Base-by-base conservation (phyloP, 1,140 invertebrate genomes). In the Drosophila watanabei region DNA sequence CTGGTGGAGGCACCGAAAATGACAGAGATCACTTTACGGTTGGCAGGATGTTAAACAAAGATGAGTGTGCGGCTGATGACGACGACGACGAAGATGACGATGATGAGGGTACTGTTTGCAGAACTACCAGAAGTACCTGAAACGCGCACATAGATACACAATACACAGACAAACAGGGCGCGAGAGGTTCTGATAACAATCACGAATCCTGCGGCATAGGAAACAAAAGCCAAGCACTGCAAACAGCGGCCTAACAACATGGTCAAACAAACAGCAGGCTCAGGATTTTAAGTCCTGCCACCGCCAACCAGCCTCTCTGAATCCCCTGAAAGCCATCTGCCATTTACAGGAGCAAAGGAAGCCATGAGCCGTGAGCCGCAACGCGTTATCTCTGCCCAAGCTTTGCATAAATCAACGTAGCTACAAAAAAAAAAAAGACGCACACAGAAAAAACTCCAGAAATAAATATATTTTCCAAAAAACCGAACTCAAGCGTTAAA, bases 401-500 rank as follows among this genome's bases (percentile, higher is more conserved):
- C 80, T 88, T 88, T 88, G 85, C 84, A 88, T 88, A 88, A 88
- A 88, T 88, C 84, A 89, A 84, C 85, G 84, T 75, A 54, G 54
- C 63, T 28, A 62, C 51, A 78, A 78, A 37, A 11, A 18, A 24
- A 58, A 70, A 48, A 30, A 32, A 69, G 35, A 45, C 43, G 46
- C 49, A 18, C n/a, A 75, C 52, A 63, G 49, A 56, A 73, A 75
- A 75, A 61, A 35, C 11, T 24, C 33, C 69, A 45, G 57, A 73
- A 61, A 73, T 60, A 51, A 73, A 73, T 65, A 51, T 72, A 57
- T 65, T 81, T 70, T 59, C 70, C 18, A 72, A 65, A 56, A 52
- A 88, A 69, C 85, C 69, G 84, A 88, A 84, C 85, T 80, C 84
- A 88, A 88, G 84, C 84, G 84, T 89, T 84, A 88, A 88, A 88